These are phyloP conservation scores for Cheilosia vulpina DNA, from an alignment of 2,888 invertebrate species.

Conservation along the genomic window DNA sequence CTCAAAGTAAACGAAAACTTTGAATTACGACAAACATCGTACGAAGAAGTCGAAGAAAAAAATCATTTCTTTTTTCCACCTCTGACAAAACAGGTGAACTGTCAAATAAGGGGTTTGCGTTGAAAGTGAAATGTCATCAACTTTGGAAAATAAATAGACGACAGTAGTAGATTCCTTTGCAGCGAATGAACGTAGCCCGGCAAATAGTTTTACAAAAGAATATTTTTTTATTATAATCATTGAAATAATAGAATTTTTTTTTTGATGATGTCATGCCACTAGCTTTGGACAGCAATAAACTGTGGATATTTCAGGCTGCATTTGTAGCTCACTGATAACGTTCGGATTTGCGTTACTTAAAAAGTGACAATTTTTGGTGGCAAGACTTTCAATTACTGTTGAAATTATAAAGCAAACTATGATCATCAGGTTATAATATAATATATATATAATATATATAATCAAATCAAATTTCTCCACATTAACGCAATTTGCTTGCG, in stretches of 20 bases:
- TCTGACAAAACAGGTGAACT: constrained; percentile 67
- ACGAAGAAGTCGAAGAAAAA: constrained; percentile 45
- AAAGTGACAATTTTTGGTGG: too few species aligned
- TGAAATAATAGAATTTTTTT: too few species aligned
- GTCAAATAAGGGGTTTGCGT: constrained; percentile 32
- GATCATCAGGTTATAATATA: too few species aligned
- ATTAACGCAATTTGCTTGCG: too few species aligned
- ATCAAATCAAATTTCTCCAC: too few species aligned
- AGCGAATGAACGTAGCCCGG: constrained; percentile 21
- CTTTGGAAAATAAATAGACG: constrained; percentile 45
- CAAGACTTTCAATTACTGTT: too few species aligned
- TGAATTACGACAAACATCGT: constrained; percentile 40
- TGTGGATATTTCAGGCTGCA: too few species aligned
- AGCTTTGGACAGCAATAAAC: too few species aligned
- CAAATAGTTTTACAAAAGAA: not conserved
- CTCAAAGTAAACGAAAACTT: constrained; percentile 28
- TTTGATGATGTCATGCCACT: too few species aligned
- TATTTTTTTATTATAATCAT: not conserved
- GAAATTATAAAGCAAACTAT: too few species aligned
- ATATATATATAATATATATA: not conserved
- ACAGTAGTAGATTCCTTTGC: constrained; percentile 37
- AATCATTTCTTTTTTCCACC: constrained; percentile 46
- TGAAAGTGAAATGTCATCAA: constrained; percentile 71
- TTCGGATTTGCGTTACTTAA: too few species aligned
- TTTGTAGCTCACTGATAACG: too few species aligned